A percentile compares a stretch with the other conserved stretches of the same genome.
Evolutionary conservation across 2,888 invertebrate species (phyloP).

Genomic region (Limnephilus auricula): DNA sequence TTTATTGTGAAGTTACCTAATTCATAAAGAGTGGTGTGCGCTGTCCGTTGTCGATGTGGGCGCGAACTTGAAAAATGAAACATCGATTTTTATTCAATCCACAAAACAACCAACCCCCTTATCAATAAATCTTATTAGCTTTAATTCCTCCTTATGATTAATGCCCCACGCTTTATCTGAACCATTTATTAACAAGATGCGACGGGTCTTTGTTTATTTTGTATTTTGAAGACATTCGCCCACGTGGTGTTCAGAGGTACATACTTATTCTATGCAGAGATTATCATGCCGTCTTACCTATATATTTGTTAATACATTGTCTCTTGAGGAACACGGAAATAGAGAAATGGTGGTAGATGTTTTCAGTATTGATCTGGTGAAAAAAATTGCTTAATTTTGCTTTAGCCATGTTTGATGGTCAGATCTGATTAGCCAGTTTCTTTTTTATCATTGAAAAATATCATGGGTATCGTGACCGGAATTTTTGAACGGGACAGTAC

Average conservation of each 20-base stretch:
- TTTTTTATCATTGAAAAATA: too few species aligned
- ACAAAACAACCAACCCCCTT: constrained; percentile 38
- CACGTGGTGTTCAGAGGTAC: not conserved
- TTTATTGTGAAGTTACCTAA: not conserved
- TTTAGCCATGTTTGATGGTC: too few species aligned
- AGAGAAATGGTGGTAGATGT: too few species aligned
- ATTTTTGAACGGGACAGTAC: too few species aligned
- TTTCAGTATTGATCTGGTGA: too few species aligned
- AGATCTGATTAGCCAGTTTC: too few species aligned
- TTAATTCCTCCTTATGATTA: constrained; percentile 31
- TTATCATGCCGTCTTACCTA: not conserved
- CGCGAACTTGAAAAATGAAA: constrained; percentile 27
- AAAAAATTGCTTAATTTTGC: too few species aligned
- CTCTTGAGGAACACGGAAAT: too few species aligned
- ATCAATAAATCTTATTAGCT: constrained; percentile 46
- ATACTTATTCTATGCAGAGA: not conserved
- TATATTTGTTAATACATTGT: too few species aligned
- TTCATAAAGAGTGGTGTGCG: not conserved
- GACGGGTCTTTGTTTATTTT: not conserved
- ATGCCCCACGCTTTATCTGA: constrained; percentile 25
- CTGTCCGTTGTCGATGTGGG: constrained; percentile 9
- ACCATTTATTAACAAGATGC: constrained; percentile 36
- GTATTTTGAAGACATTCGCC: constrained; percentile 33
- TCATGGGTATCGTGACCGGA: too few species aligned
- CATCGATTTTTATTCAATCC: constrained; percentile 32